These are phyloP conservation scores for Tenebrosternarchus preto DNA, from an alignment of 2,113 vertebrate genomes.

Conservation along the genomic window DNA sequence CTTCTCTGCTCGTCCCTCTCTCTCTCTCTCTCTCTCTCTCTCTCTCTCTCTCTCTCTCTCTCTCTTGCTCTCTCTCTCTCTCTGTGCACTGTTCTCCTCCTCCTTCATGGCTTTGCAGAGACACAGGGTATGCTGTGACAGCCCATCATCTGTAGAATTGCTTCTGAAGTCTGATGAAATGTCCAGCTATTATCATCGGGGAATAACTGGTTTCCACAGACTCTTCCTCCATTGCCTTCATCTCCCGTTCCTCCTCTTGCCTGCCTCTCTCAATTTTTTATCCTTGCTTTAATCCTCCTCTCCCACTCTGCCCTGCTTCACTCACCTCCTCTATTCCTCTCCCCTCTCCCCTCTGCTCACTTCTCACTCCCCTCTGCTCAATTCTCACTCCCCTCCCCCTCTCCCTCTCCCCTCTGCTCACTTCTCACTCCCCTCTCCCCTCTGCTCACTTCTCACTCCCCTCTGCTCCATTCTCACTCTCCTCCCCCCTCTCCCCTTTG, in stretches of 20 bases:
- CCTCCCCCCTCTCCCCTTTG: background rate
- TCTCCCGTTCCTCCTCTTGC: constrained; percentile 33
- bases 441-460: too few species aligned
- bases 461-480: too few species aligned
- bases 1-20: too few species aligned
- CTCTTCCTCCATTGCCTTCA: background rate
- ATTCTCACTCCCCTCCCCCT: too few species aligned
- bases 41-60: too few species aligned
- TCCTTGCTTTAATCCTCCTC: constrained; percentile 5
- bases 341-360: constrained; percentile 27
- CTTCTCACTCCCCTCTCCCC: too few species aligned
- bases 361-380: background rate
- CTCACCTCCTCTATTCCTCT: constrained; percentile 35
- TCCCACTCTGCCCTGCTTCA: background rate
- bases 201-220: too few species aligned
- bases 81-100: background rate
- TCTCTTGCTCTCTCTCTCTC: constrained; percentile 31
- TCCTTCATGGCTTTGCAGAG: too few species aligned
- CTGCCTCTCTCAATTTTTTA: background rate
- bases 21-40: too few species aligned
- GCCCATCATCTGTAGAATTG: background rate
- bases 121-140: too few species aligned
- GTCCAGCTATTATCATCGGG: background rate
- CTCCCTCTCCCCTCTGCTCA: too few species aligned
- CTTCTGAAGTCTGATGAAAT: background rate